Conservation (phyloP, 2,888 invertebrate genomes). For the Allygus modestus region DNA sequence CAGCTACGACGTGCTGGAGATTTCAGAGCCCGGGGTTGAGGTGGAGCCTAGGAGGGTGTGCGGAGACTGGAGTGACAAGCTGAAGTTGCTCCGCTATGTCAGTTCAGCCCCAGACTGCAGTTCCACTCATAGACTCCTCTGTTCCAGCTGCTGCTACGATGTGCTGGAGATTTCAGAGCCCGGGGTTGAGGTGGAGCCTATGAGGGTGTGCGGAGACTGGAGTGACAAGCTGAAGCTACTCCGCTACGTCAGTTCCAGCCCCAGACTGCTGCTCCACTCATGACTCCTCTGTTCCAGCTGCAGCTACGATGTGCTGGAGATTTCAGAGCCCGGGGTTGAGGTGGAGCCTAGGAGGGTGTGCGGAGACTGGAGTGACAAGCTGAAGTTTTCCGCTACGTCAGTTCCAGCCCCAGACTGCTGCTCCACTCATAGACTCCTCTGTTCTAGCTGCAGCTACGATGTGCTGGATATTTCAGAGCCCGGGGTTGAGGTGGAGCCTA, state of each 20-base stretch:
- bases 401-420: too few relatives aligned
- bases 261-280: too few relatives aligned
- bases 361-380: too few relatives aligned
- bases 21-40: slow-evolving; percentile 62
- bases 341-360: too few relatives aligned
- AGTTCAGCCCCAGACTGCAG: slow-evolving; percentile 80
- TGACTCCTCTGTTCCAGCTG: too few relatives aligned
- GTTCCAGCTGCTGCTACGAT: slow-evolving; percentile 86
- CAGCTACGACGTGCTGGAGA: slow-evolving; percentile 81
- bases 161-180: slow-evolving; percentile 72
- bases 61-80: slow-evolving; percentile 88
- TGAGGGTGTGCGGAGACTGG: slow-evolving; percentile 85
- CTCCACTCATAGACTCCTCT: neutral
- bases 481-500: too few relatives aligned
- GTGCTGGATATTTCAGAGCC: slow-evolving; percentile 72
- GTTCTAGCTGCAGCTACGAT: slow-evolving; percentile 86
- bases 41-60: slow-evolving; percentile 75
- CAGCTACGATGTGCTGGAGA: too few relatives aligned
- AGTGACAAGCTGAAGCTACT: slow-evolving; percentile 85
- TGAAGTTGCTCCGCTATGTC: slow-evolving; percentile 84
- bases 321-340: too few relatives aligned
- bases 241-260: too few relatives aligned
- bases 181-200: slow-evolving; percentile 29
- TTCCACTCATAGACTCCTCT: slow-evolving; percentile 80
- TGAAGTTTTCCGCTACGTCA: too few relatives aligned